Evolutionary conservation across 2,113 vertebrate species (phyloP), one percentile per base, ranked within the genome.

Genomic region (Zeus faber): DNA sequence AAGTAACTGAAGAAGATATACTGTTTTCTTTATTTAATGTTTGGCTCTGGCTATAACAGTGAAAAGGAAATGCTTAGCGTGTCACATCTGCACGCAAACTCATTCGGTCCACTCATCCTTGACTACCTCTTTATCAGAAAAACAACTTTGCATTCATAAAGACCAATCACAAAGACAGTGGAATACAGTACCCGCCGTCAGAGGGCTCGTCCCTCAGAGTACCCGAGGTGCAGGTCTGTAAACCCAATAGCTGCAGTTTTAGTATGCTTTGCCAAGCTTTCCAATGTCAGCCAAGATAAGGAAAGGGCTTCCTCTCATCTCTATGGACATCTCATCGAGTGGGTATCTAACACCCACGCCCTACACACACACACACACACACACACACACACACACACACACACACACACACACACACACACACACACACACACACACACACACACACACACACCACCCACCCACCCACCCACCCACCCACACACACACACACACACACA

Each of bases 251-350:
- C 45, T 53, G 53, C 16, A 55, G 59, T 54, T 17, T 56, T 27
- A 26, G 47, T 18, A 13, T n/a, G 62, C 45, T 17, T 14, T 70
- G 72, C 77, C 79, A 81, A 78, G 70, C 23, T 16, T 17, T 21
- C 57, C 81, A 87, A 85, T 84, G 85, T 87, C 85, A 85, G 80
- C 78, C 83, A 85, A 81, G 74, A 83, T 77, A 76, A 81, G 52
- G 31, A 62, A 84, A 85, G 85, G 83, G 84, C 83, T 84, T 76
- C 66, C 39, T 66, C 78, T 80, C 77, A 73, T 84, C 80, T 82
- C 80, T 77, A 77, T 78, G 81, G 82, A 82, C 66, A 26, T 75
- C 70, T 83, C 79, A 83, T 84, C 3, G 72, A 82, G 71, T 71
- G 76, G 76, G 74, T 64, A 84, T 83, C 81, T 83, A 83, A 85